phyloP scores from a whole-genome alignment of 2,113 vertebrate genomes.

The Australoheros scitulus region DNA sequence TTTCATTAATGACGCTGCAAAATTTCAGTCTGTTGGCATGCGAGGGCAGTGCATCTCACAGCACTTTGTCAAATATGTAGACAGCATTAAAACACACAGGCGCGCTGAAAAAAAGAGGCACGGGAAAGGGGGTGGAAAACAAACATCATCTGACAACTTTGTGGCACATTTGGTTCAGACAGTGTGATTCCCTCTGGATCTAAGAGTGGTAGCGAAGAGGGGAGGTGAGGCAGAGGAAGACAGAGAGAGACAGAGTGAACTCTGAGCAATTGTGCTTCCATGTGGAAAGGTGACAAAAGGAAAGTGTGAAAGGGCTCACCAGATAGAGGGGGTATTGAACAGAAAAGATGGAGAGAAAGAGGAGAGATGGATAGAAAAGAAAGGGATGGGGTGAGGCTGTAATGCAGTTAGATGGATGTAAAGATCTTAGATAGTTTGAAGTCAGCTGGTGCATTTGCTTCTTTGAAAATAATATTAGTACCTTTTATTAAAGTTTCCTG shows the following conservation, averaged over 20 bases:
- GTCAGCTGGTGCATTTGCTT: background rate
- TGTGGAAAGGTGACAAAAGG: constrained; percentile 79
- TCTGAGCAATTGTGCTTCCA: constrained; percentile 76
- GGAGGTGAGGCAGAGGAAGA: constrained; percentile 44
- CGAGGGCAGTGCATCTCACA: constrained; percentile 46
- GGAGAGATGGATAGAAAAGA: constrained; percentile 3
- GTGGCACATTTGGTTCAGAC: constrained; percentile 75
- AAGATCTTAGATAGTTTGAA: constrained; percentile 35
- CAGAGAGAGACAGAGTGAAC: constrained; percentile 43
- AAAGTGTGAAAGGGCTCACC: constrained; percentile 67
- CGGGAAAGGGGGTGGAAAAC: constrained; percentile 50
- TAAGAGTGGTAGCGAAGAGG: constrained; percentile 46
- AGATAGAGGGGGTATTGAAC: constrained; percentile 29
- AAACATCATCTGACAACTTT: constrained; percentile 74
- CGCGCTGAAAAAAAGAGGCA: constrained; percentile 23
- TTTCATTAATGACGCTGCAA: constrained; percentile 63
- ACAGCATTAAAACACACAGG: constrained; percentile 60
- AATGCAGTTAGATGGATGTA: constrained; percentile 16
- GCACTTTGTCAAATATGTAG: constrained; percentile 64
- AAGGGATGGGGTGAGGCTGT: constrained; percentile 7
- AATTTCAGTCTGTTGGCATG: constrained; percentile 42
- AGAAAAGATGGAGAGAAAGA: constrained; percentile 24
- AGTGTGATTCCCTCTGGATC: constrained; percentile 70
- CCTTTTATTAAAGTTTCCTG: background rate
- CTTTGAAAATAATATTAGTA: constrained; percentile 10